Evolutionary conservation across 2,113 vertebrate species (phyloP).

Genomic region (Micronycteris hirsuta): DNA sequence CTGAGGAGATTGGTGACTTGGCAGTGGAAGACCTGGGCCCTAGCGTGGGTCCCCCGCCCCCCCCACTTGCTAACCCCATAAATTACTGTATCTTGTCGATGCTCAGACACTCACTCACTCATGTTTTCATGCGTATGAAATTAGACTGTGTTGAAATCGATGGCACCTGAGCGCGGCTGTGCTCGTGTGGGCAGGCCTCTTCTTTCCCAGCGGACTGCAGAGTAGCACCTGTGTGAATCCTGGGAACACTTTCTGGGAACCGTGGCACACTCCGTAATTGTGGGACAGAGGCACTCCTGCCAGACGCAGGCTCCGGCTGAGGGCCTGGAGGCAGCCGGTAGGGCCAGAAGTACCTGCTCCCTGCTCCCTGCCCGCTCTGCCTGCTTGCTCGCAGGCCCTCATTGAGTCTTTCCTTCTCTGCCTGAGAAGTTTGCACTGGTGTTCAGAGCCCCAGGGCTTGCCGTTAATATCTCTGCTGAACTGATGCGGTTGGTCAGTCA

Average conservation of each 20-base stretch:
- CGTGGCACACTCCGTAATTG: neutral
- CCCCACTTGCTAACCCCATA: neutral
- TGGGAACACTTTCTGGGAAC: neutral
- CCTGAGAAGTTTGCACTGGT: neutral
- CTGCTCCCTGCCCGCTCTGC: neutral
- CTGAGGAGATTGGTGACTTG: neutral
- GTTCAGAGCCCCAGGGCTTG: neutral
- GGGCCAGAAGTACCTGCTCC: too few species aligned
- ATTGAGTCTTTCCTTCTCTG: neutral
- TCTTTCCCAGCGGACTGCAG: neutral
- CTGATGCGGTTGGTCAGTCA: neutral
- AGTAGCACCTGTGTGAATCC: neutral
- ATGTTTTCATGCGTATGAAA: neutral
- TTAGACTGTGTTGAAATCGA: neutral
- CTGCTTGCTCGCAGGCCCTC: neutral
- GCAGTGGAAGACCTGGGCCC: neutral
- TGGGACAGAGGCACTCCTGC: neutral
- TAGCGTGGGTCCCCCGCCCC: neutral
- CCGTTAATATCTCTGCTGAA: neutral
- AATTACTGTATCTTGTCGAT: neutral
- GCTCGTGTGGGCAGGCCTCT: neutral
- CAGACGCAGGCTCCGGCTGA: neutral
- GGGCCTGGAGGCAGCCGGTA: rapidly evolving
- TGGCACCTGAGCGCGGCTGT: neutral
- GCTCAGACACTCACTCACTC: neutral